Evolutionary conservation across 2,797 vertebrate genomes (phyloP), one percentile per base, ranked within the genome.

Genomic region (Psittacula derbiana): DNA sequence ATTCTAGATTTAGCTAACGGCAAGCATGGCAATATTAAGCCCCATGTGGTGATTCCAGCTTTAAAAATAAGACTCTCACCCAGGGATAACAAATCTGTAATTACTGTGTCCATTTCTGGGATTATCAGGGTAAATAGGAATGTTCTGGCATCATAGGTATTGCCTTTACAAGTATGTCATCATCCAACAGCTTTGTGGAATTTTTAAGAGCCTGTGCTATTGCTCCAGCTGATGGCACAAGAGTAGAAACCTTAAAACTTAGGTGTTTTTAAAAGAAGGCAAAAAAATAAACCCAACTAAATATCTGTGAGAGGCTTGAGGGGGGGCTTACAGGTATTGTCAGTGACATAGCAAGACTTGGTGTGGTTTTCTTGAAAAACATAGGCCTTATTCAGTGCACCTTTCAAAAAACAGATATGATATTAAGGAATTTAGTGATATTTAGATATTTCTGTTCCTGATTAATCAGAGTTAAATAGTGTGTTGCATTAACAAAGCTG

Each of bases 361-460:
- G 40, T 70, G 13, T 6, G 5, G 12, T 43, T 33, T 30, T 24
- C 31, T 27, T 25, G 49, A 47, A 72, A 60, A 88, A 15, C 3
- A 44, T 2, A 16, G 3, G 16, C 5, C 5, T 5, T n/a, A 10
- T 20, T 4, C 30, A n/a, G 9, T 1, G 3, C 1, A 21, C 4
- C 1, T 30, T 61, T 41, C 33, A 81, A 49, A 86, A 79, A 47
- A 4, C 3, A 44, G 21, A 11, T 3, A 15, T 3, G 46, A 40
- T 24, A 72, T 52, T 49, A 27, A 75, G 75, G 7, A 33, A 43
- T 49, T 20, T 23, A 67, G 15, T 49, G 14, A 9, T 36, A 50
- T n/a, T 23, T 65, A 49, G 13, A 13, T 23, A 31, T 12, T 78
- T 76, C 80, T 82, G 5, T 31, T 46, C 11, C 24, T 49, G 7